A percentile compares a stretch with the other conserved stretches of the same genome.
Evolutionary conservation across 2,888 invertebrate genomes (phyloP).

Genomic region (Hypomecis atomaria): DNA sequence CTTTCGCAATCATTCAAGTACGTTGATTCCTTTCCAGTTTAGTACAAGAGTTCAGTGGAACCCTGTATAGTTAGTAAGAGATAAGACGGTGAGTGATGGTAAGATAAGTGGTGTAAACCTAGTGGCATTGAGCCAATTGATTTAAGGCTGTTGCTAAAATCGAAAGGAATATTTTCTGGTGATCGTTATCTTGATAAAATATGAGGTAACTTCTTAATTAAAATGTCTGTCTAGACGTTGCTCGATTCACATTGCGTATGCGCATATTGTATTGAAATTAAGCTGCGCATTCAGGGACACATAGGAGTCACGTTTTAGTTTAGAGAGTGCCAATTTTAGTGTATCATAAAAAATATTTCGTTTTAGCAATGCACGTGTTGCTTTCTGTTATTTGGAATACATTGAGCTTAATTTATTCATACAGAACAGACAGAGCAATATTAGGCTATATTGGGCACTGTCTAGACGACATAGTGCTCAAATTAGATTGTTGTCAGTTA

Average conservation of each 20-base stretch:
- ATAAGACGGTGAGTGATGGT: conserved; percentile 70
- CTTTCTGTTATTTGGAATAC: too few relatives aligned
- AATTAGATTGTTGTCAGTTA: too few relatives aligned
- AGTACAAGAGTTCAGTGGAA: too few relatives aligned
- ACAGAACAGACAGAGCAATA: too few relatives aligned
- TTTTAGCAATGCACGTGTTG: too few relatives aligned
- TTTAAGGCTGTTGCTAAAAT: conserved; percentile 31
- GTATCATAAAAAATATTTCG: too few relatives aligned
- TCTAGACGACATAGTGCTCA: too few relatives aligned
- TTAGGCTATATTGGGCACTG: too few relatives aligned
- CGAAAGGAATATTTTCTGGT: conserved; percentile 30
- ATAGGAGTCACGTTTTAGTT: background rate
- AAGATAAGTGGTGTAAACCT: conserved; percentile 50
- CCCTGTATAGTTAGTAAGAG: conserved; percentile 40
- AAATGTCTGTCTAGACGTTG: conserved; percentile 6
- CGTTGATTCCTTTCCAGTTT: too few relatives aligned
- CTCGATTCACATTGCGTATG: conserved; percentile 4
- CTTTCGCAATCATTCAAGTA: too few relatives aligned
- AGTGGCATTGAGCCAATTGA: conserved; percentile 43
- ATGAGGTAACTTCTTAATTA: conserved; percentile 15
- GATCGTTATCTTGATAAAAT: conserved; percentile 21
- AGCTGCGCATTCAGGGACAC: background rate
- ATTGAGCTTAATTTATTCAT: too few relatives aligned
- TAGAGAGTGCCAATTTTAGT: background rate
- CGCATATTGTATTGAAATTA: conserved; percentile 12